Evolutionary conservation across 1,140 invertebrate species (phyloP).

Genomic region (Samia ricini): DNA sequence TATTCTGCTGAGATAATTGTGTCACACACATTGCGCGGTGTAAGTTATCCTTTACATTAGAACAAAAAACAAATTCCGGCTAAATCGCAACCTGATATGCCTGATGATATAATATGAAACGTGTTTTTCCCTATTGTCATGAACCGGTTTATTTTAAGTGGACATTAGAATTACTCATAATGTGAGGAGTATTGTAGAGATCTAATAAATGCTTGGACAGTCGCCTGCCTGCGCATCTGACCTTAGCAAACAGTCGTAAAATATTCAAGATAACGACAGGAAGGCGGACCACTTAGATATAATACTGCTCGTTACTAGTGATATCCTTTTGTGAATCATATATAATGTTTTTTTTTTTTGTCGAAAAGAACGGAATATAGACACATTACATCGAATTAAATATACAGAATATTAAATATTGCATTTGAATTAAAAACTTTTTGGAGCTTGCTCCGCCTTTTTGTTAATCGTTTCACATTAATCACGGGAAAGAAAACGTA

Average conservation of each 20-base stretch:
- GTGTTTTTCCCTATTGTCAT: background rate
- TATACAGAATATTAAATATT: too few relatives aligned
- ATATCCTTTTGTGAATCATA: background rate
- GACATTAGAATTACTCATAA: background rate
- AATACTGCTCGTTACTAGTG: background rate
- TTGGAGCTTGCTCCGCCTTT: too few relatives aligned
- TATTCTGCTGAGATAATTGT: background rate
- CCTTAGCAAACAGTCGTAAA: slow-evolving; percentile 6
- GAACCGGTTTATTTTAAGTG: background rate
- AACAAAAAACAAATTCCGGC: background rate
- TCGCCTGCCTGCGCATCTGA: background rate
- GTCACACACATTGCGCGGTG: background rate
- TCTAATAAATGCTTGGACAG: background rate
- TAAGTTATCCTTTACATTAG: background rate
- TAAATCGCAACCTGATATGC: background rate
- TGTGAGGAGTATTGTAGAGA: background rate
- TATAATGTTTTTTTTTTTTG: background rate
- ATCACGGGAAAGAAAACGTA: too few relatives aligned
- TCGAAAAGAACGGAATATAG: too few relatives aligned
- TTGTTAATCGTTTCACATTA: too few relatives aligned
- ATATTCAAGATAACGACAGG: slow-evolving; percentile 1
- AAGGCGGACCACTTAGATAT: background rate
- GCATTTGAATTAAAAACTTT: too few relatives aligned
- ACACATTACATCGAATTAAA: too few relatives aligned
- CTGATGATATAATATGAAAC: background rate